Conservation (phyloP, 2,888 invertebrate genomes). For the Pollenia labialis region DNA sequence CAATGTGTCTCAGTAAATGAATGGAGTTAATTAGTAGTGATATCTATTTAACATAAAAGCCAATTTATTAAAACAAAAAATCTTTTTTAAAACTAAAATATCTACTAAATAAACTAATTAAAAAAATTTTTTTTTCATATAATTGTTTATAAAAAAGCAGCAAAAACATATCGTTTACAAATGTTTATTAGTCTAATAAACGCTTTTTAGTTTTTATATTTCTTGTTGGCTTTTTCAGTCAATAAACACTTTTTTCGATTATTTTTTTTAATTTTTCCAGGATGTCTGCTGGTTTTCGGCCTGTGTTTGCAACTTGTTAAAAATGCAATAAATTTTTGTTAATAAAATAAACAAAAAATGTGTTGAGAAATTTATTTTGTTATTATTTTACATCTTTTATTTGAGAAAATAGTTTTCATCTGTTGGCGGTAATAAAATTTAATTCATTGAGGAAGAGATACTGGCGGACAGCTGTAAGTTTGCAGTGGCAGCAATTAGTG, state of each 20-base stretch:
- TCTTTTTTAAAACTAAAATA: no score
- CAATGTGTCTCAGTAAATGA: no score
- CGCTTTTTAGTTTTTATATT: background rate
- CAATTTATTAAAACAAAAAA: no score
- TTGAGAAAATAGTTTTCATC: constrained; percentile 34
- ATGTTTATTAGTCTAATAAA: constrained; percentile 31
- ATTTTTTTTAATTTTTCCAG: constrained; percentile 1
- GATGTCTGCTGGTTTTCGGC: background rate
- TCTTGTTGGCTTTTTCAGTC: background rate
- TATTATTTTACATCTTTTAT: constrained; percentile 7
- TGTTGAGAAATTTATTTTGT: constrained; percentile 17
- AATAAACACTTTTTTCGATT: background rate
- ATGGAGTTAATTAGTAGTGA: no score
- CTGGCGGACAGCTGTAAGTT: no score
- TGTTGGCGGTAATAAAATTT: background rate
- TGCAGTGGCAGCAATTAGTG: no score
- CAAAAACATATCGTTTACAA: background rate
- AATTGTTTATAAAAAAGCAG: background rate
- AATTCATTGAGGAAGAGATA: no score
- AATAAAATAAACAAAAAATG: constrained; percentile 26
- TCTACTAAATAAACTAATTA: no score
- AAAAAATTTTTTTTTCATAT: no score
- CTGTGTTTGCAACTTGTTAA: background rate
- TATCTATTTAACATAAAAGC: no score
- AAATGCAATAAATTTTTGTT: constrained; percentile 21